phyloP scores from a whole-genome alignment of 2,113 vertebrate genomes.

The Leucosticte australis region DNA sequence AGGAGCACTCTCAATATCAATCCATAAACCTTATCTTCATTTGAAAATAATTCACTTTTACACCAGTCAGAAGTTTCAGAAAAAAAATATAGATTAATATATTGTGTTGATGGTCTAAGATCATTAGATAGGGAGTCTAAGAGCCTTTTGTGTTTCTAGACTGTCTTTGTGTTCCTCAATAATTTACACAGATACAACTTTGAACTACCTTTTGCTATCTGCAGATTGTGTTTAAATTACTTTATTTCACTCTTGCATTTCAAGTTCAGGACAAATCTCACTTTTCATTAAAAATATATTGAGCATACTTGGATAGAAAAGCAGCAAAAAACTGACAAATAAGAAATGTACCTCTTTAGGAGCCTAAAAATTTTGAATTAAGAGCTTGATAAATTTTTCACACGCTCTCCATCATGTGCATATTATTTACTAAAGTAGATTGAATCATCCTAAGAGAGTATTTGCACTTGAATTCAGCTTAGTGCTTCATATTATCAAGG shows the following conservation, averaged over 20 bases:
- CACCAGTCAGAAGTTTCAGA: neutral
- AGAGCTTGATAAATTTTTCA: neutral
- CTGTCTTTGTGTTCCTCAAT: neutral
- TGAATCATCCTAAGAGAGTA: neutral
- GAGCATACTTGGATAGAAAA: neutral
- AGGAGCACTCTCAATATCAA: neutral
- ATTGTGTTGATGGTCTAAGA: neutral
- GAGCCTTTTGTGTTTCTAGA: neutral
- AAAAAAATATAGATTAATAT: neutral
- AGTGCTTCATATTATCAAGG: neutral
- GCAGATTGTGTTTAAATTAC: neutral
- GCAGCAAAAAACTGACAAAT: neutral
- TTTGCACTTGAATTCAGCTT: neutral
- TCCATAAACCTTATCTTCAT: neutral
- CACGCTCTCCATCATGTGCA: neutral
- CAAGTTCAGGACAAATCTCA: neutral
- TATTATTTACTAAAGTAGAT: neutral
- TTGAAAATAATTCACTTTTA: neutral
- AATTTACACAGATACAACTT: neutral
- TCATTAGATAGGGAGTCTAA: neutral
- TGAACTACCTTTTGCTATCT: neutral
- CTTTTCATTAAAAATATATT: neutral
- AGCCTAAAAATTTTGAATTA: neutral
- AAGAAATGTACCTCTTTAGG: neutral
- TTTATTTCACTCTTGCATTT: neutral